Base-by-base conservation (phyloP, 2,113 vertebrate genomes). In the Corydoras maculifer region DNA sequence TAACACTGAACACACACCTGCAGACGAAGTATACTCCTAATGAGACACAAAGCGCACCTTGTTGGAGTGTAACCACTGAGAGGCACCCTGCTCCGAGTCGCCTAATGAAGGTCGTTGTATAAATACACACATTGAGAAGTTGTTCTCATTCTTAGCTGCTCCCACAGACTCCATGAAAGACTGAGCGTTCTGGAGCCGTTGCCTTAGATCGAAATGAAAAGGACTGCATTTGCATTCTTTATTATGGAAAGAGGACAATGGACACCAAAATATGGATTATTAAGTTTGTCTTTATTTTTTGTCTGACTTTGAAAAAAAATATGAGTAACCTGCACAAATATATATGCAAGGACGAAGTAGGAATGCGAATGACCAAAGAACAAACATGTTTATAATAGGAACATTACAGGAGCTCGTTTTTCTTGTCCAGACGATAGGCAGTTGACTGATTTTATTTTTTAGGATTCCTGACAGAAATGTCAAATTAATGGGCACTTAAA, bases 361-460 rank as follows among this genome's bases (percentile, higher is more conserved):
- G 78, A 80, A 86, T 78, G 81, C 86, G 77, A 81, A 86, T 77
- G 87, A 90, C 89, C 90, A 91, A 91, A 91, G 90, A 91, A 86
- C 86, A 87, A 87, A 80, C 57, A 43, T 78, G 81, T 89, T 85
- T 84, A 75, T 83, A 82, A 81, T 79, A 86, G 80, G 79, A 82
- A 80, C 78, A 82, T 72, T 51, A 75, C 66, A n/a, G 4, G 14
- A 4, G 15, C n/a, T 25, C 69, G 63, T 81, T 82, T 61, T 65
- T 77, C 49, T 78, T 70, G 30, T 77, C 59, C 14, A 51, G 79
- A 77, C 72, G 66, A 73, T 48, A 65, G 70, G 75, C 65, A 73
- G 31, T 80, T 81, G 76, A 73, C 51, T 75, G 67, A 51, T 59
- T 30, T 9, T 66, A 60, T 15, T 75, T 79, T 50, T 14, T 70